Evolutionary conservation across 1,140 invertebrate genomes (phyloP).

Genomic region (Catajapyx aquilonaris): DNA sequence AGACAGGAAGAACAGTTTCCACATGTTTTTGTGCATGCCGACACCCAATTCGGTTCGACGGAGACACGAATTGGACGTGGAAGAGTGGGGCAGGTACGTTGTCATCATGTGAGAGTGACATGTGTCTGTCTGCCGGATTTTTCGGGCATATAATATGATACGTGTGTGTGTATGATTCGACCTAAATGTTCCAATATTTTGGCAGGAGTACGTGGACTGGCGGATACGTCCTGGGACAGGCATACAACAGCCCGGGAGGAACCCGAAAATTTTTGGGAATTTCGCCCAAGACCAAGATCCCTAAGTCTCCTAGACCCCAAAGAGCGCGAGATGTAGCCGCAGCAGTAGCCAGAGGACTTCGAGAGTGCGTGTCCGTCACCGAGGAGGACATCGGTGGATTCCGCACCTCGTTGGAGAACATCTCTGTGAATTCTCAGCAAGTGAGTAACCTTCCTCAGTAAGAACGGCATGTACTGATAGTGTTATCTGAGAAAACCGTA

Average conservation of each 20-base stretch:
- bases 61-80: no score
- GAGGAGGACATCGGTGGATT: conserved; percentile 14
- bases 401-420: conserved; percentile 8
- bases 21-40: no score
- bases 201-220: conserved; percentile 6
- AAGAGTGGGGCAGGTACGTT: no score
- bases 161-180: neutral
- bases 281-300: conserved; percentile 12
- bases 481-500: no score
- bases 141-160: no score
- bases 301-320: conserved; percentile 20
- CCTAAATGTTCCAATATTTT: neutral
- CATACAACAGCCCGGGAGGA: conserved; percentile 9
- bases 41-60: no score
- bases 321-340: conserved; percentile 20
- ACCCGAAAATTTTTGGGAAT: conserved; percentile 14
- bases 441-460: no score
- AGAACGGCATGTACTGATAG: no score
- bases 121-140: no score
- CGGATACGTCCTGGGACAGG: conserved; percentile 8
- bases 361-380: conserved; percentile 15
- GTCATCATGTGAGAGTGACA: no score
- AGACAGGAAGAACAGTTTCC: no score
- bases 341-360: conserved; percentile 19
- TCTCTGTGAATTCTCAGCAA: conserved; percentile 11